These are phyloP conservation scores for Macrosiphum euphorbiae DNA, from an alignment of 2,888 invertebrate species.

Conservation along the genomic window DNA sequence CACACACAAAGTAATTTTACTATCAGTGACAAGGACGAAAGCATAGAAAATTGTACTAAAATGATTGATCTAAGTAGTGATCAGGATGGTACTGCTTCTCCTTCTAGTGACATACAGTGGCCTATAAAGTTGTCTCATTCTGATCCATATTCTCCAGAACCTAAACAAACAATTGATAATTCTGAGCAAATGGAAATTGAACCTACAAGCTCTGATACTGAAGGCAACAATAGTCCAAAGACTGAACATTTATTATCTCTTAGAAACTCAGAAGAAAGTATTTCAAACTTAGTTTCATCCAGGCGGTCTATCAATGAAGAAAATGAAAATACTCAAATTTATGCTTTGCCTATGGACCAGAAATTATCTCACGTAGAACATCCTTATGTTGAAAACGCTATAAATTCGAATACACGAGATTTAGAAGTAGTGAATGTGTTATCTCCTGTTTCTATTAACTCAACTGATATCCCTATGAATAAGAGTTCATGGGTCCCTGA, in stretches of 20 bases:
- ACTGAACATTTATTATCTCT: conserved; percentile 27
- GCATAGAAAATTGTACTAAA: neutral
- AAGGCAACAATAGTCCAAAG: conserved; percentile 42
- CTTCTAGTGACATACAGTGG: conserved; percentile 50
- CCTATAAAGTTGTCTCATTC: conserved; percentile 28
- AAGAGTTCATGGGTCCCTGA: conserved; percentile 58
- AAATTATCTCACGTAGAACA: conserved; percentile 42
- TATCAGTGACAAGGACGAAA: neutral
- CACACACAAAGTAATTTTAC: neutral
- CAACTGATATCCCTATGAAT: conserved; percentile 55
- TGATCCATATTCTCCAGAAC: conserved; percentile 33
- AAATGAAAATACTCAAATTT: conserved; percentile 49
- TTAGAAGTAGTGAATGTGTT: conserved; percentile 61
- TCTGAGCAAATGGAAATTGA: conserved; percentile 45
- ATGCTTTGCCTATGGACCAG: conserved; percentile 55
- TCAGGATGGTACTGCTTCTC: conserved; percentile 21
- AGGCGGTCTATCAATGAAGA: conserved; percentile 48
- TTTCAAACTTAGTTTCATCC: conserved; percentile 39
- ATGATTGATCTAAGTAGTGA: neutral
- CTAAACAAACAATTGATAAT: conserved; percentile 2
- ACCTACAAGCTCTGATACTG: conserved; percentile 28
- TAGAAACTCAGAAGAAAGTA: conserved; percentile 30
- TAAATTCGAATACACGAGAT: conserved; percentile 45
- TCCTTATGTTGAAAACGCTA: conserved; percentile 39
- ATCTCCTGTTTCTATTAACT: conserved; percentile 57